Evolutionary conservation across 2,797 vertebrate species (phyloP).

Genomic region (Sciaenops ocellatus): DNA sequence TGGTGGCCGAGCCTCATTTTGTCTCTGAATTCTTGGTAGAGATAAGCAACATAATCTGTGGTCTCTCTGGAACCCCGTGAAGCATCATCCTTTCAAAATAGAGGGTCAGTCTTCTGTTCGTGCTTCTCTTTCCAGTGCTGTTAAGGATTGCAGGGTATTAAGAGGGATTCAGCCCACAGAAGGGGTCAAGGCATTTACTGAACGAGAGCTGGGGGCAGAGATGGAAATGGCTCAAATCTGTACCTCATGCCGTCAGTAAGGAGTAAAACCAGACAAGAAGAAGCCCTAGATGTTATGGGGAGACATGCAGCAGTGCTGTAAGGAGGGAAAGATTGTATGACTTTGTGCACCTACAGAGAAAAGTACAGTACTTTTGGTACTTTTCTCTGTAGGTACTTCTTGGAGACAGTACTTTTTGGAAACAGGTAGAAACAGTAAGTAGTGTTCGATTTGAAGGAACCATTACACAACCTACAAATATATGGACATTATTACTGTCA

Average conservation of each 20-base stretch:
- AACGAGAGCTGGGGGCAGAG: slow-evolving; percentile 30
- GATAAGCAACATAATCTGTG: slow-evolving; percentile 28
- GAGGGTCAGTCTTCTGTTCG: slow-evolving; percentile 48
- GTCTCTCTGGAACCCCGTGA: slow-evolving; percentile 19
- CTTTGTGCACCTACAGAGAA: slow-evolving; percentile 20
- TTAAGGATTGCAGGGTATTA: slow-evolving; percentile 65
- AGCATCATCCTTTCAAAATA: slow-evolving; percentile 49
- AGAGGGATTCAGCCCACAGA: slow-evolving; percentile 58
- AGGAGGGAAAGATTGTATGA: slow-evolving; percentile 1
- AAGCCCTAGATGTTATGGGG: background rate
- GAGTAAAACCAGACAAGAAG: slow-evolving; percentile 20
- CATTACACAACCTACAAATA: background rate
- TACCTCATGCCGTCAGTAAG: slow-evolving; percentile 29
- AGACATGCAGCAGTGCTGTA: background rate
- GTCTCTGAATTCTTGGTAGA: slow-evolving; percentile 19
- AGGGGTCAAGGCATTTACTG: slow-evolving; percentile 48
- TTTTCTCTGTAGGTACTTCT: too few relatives aligned
- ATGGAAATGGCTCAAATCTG: slow-evolving; percentile 51
- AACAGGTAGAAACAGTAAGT: background rate
- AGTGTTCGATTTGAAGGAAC: background rate
- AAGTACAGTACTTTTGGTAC: background rate
- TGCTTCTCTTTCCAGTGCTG: slow-evolving; percentile 46
- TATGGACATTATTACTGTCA: background rate
- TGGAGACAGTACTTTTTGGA: too few relatives aligned
- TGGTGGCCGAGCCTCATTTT: background rate